phyloP scores from a whole-genome alignment of 2,797 vertebrate species.

The Anableps anableps region DNA sequence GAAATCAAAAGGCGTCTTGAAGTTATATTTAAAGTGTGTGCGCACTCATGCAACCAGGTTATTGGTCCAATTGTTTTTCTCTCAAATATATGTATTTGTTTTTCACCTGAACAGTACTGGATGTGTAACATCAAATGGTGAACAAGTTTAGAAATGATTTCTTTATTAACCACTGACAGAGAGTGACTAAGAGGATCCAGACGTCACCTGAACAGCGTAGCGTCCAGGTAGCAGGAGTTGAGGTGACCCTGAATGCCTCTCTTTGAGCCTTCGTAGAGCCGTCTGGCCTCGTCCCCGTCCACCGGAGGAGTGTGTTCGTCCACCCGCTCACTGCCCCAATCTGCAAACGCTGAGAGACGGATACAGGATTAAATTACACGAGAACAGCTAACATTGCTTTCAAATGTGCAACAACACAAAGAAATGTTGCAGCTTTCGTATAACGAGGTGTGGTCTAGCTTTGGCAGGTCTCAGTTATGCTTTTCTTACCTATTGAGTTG shows the following conservation, averaged over 20 bases:
- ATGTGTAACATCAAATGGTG: no score
- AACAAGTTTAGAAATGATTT: no score
- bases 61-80: not conserved
- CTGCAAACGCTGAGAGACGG: conserved; percentile 78
- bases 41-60: not conserved
- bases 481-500: conserved; percentile 83
- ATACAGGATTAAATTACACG: not conserved
- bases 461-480: not conserved
- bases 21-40: not conserved
- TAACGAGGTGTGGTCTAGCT: not conserved
- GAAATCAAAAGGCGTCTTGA: not conserved
- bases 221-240: conserved; percentile 90
- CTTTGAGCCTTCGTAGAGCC: conserved; percentile 83
- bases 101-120: conserved; percentile 73
- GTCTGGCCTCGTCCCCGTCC: conserved; percentile 67
- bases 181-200: no score
- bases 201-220: conserved; percentile 85
- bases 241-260: conserved; percentile 89
- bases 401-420: not conserved
- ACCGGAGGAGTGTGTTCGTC: conserved; percentile 81
- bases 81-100: not conserved
- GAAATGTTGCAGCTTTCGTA: not conserved
- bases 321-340: conserved; percentile 84
- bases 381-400: not conserved
- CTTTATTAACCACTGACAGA: no score